Evolutionary conservation across 1,140 invertebrate genomes (phyloP).

Genomic region (Heliconius himera): DNA sequence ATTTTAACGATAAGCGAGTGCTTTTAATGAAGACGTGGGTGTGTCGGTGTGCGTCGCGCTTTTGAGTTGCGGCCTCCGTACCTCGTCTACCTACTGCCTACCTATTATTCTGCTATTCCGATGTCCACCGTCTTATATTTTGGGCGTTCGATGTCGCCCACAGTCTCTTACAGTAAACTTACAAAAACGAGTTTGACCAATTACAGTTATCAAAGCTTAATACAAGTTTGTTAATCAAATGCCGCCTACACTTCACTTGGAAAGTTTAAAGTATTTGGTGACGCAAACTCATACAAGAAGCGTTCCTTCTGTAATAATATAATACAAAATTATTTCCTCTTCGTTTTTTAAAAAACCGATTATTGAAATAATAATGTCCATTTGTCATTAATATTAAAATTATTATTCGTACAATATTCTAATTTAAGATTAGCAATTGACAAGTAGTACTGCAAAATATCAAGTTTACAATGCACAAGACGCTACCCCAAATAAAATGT

Average conservation of each 20-base stretch:
- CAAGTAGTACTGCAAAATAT: neutral
- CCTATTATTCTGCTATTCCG: neutral
- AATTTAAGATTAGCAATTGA: no score
- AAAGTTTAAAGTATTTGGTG: constrained; percentile 9
- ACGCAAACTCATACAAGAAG: neutral
- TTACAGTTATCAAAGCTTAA: constrained; percentile 39
- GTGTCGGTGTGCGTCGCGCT: constrained; percentile 48
- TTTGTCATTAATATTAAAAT: no score
- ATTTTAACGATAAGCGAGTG: constrained; percentile 71
- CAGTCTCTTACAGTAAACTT: constrained; percentile 22
- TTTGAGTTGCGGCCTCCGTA: constrained; percentile 37
- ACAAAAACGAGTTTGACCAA: constrained; percentile 40
- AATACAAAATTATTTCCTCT: no score
- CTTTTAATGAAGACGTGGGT: constrained; percentile 76
- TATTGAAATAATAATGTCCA: no score
- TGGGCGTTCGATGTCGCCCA: constrained; percentile 37
- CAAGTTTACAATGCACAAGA: neutral
- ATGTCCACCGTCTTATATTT: neutral
- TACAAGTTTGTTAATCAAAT: constrained; percentile 24
- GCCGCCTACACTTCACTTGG: constrained; percentile 18
- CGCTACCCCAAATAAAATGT: neutral
- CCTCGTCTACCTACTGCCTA: constrained; percentile 26
- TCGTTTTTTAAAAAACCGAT: no score
- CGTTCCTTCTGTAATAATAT: neutral
- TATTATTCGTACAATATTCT: no score